Evolutionary conservation across 1,140 invertebrate genomes (phyloP).

Genomic region (Pseudomyrmex cubaensis): DNA sequence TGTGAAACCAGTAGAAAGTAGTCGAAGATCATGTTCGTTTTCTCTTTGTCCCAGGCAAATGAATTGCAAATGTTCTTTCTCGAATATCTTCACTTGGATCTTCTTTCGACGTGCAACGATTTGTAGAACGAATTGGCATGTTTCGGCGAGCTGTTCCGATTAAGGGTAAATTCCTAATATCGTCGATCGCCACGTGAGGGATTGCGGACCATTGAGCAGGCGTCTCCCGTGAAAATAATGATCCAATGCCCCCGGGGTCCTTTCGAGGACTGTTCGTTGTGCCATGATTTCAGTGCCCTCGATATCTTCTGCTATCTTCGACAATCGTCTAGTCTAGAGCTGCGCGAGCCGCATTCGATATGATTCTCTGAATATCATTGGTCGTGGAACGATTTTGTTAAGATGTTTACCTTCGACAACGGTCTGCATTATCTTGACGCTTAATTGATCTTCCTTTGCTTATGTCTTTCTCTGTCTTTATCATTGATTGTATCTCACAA

Average conservation of each 20-base stretch:
- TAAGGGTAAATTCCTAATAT: slow-evolving; percentile 75
- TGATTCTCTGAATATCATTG: slow-evolving; percentile 38
- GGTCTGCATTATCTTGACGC: not conserved
- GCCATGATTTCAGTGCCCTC: slow-evolving; percentile 63
- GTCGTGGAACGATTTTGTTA: not conserved
- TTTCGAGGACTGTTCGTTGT: slow-evolving; percentile 64
- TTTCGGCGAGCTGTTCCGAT: slow-evolving; percentile 59
- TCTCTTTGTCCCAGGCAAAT: not conserved
- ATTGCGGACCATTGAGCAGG: slow-evolving; percentile 74
- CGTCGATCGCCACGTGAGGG: slow-evolving; percentile 65
- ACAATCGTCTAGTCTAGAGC: slow-evolving; percentile 28
- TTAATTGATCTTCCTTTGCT: not conserved
- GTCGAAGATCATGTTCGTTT: not conserved
- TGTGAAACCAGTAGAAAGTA: no score
- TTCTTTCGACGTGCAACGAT: slow-evolving; percentile 26
- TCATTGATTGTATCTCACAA: no score
- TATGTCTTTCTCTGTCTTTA: not conserved
- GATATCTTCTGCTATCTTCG: slow-evolving; percentile 62
- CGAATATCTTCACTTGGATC: not conserved
- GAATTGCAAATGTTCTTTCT: not conserved
- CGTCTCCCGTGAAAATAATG: slow-evolving; percentile 75
- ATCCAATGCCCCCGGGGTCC: slow-evolving; percentile 64
- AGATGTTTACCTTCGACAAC: not conserved
- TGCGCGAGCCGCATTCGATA: slow-evolving; percentile 57
- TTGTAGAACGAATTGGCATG: slow-evolving; percentile 54